Evolutionary conservation across 2,888 invertebrate species (phyloP).

Genomic region (Hololepta plana): DNA sequence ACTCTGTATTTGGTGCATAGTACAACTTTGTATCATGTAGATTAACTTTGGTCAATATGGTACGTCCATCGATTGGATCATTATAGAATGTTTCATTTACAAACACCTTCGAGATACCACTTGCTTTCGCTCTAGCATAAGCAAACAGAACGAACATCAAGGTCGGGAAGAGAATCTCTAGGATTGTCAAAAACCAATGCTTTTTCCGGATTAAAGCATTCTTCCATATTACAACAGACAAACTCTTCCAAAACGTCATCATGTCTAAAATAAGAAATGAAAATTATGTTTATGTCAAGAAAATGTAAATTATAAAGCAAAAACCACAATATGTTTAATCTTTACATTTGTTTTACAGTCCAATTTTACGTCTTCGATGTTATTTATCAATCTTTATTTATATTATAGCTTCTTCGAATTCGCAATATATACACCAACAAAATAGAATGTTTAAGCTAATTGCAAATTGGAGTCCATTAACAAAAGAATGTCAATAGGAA

Average conservation of each 20-base stretch:
- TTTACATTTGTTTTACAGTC: too few relatives aligned
- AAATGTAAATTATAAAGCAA: neutral
- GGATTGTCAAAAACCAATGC: constrained; percentile 20
- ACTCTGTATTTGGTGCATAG: constrained; percentile 18
- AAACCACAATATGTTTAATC: too few relatives aligned
- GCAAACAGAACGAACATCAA: constrained; percentile 21
- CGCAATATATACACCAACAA: too few relatives aligned
- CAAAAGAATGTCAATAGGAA: too few relatives aligned
- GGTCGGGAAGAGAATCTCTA: constrained; percentile 20
- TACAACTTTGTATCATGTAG: constrained; percentile 11
- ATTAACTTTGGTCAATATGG: constrained; percentile 11
- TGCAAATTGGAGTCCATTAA: too few relatives aligned
- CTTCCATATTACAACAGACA: constrained; percentile 25
- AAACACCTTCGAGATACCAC: constrained; percentile 17
- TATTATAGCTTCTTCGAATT: too few relatives aligned
- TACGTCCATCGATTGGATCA: constrained; percentile 7
- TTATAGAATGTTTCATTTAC: constrained; percentile 16
- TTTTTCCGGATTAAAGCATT: constrained; percentile 20
- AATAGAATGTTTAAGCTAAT: too few relatives aligned
- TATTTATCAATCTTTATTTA: too few relatives aligned
- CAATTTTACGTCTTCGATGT: too few relatives aligned
- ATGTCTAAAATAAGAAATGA: constrained; percentile 6
- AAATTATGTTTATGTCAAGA: neutral
- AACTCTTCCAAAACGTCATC: constrained; percentile 12
- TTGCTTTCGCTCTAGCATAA: constrained; percentile 20